These are phyloP conservation scores for Brachymystax lenok DNA, from an alignment of 2,797 vertebrate species.

Conservation along the genomic window DNA sequence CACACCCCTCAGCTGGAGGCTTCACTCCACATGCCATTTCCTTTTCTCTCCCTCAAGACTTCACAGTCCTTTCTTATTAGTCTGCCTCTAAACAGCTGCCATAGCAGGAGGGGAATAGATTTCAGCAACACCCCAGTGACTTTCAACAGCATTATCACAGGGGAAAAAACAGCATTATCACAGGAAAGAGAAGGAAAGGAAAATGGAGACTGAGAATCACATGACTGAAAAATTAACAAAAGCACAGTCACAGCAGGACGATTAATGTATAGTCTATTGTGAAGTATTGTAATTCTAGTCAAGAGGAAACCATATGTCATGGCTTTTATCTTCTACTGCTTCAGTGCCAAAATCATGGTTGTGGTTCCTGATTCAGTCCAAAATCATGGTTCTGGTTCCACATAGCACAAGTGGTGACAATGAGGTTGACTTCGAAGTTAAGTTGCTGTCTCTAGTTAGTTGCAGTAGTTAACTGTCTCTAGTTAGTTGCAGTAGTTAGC, in stretches of 20 bases:
- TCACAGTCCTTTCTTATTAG: slow-evolving; percentile 59
- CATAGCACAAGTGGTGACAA: background rate
- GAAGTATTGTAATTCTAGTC: slow-evolving; percentile 46
- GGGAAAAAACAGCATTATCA: slow-evolving; percentile 36
- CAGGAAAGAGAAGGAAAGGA: slow-evolving; percentile 47
- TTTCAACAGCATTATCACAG: slow-evolving; percentile 47
- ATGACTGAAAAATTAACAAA: slow-evolving; percentile 50
- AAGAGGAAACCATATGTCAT: slow-evolving; percentile 38
- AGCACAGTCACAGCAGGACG: background rate
- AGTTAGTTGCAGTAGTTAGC: too few relatives aligned
- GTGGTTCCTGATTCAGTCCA: background rate
- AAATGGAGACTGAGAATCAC: slow-evolving; percentile 57
- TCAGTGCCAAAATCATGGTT: background rate
- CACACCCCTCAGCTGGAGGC: slow-evolving; percentile 12
- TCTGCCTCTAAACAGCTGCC: slow-evolving; percentile 59
- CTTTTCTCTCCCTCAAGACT: slow-evolving; percentile 20
- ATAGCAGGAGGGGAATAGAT: slow-evolving; percentile 60
- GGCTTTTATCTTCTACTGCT: background rate
- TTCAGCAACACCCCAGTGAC: slow-evolving; percentile 52
- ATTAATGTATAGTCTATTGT: slow-evolving; percentile 30
- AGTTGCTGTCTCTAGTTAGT: background rate
- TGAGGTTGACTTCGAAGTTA: background rate
- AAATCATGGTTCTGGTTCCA: background rate
- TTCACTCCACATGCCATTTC: slow-evolving; percentile 46
- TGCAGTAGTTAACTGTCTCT: background rate